Percentiles rank a stretch among this genome's conserved stretches.
Conservation (phyloP, 23 tunicate species). For the Trididemnum clinides region DNA sequence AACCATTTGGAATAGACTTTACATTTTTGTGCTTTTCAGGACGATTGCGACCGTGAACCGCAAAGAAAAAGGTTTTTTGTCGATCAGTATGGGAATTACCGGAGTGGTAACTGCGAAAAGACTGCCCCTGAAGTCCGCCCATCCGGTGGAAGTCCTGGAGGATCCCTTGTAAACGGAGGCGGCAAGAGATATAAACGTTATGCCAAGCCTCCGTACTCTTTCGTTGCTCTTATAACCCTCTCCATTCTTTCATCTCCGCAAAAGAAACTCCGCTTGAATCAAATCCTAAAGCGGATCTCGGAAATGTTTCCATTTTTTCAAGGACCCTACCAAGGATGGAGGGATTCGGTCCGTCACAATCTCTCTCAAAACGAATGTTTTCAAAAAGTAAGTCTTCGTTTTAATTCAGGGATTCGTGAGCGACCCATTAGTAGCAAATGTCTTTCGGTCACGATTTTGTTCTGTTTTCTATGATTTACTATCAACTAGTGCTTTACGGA, state of each 20-base stretch:
- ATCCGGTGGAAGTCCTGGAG: background rate
- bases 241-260: conserved; percentile 90
- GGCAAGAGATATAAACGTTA: conserved; percentile 90
- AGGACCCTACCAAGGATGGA: conserved; percentile 95
- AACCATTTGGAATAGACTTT: no score
- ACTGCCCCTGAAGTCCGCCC: no score
- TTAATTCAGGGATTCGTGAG: no score
- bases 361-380: conserved; percentile 95
- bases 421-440: no score
- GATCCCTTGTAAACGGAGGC: background rate
- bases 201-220: conserved; percentile 96
- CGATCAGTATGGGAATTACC: no score
- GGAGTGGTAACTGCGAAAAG: no score
- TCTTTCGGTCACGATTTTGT: background rate
- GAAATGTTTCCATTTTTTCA: conserved; percentile 99
- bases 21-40: background rate
- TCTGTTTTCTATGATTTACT: no score
- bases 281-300: conserved; percentile 85
- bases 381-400: conserved; percentile 72
- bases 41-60: background rate
- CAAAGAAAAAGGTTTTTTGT: background rate
- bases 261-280: conserved; percentile 80
- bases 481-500: no score
- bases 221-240: conserved; percentile 90
- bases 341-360: conserved; percentile 97